Base-by-base conservation (phyloP, 2,113 vertebrate species). In the Clarias gariepinus region DNA sequence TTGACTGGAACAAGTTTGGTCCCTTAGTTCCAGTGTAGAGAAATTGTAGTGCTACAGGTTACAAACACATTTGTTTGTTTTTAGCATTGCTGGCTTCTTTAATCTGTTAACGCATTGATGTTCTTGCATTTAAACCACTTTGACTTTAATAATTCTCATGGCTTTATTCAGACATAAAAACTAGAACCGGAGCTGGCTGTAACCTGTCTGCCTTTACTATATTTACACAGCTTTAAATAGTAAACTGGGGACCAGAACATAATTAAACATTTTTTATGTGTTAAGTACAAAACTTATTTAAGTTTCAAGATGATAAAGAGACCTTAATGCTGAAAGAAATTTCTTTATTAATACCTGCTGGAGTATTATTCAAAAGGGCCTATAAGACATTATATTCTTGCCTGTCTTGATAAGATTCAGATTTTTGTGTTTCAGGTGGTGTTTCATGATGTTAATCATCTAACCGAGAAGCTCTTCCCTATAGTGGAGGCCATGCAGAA, bases 401-500 rank as follows among this genome's bases (percentile, higher is more conserved):
- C 63, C 1, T 69, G 5, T 88, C n/a, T 4, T 81, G 16, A 86
- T 63, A 69, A 57, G 16, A 1, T 8, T 90, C 23, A 63, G 68
- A 28, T 58, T 89, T 47, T 13, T 83, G 28, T 64, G 16, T n/a
- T 85, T 21, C 89, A 99, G 98, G 96, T 98, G n/a, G 90, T 95
- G 85, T 97, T 99, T 94, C 98, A 99, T 0, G 96, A 98, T 33
- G 97, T 99, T 28, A 92, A 90, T 0, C 92, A 90, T 53, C 94
- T 99, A 91, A 97, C 97, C 0, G 96, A 96, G 86, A 97, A 96
- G 94, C 95, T 99, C 76, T 97, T 97, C 85, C 98, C 98, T 0
- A 91, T 98, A 0, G 97, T 99, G 36, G 95, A 97, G 92, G 96
- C 96, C 89, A 98, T 99, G 98, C 98, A 99, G 96, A 97, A 97